Conservation (phyloP, 2,797 vertebrate species). For the Petrocephalus sullivani region DNA sequence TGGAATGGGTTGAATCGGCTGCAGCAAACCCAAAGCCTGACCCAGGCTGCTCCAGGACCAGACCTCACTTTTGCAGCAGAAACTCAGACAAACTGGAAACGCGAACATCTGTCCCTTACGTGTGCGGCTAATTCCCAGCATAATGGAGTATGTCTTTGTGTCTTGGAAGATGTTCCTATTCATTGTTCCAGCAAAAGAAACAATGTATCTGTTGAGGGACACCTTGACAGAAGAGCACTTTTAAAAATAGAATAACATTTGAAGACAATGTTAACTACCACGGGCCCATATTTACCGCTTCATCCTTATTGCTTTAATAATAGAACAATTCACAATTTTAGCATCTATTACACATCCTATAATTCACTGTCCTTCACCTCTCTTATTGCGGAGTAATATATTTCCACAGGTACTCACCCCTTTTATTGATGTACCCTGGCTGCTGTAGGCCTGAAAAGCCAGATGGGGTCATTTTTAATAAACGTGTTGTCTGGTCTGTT, state of each 20-base stretch:
- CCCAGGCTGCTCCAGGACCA: neutral
- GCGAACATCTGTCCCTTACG: neutral
- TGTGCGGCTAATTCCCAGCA: neutral
- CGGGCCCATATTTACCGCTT: neutral
- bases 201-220: neutral
- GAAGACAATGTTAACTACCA: neutral
- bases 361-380: neutral
- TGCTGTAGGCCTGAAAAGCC: neutral
- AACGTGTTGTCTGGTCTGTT: neutral
- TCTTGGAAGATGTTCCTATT: neutral
- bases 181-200: neutral
- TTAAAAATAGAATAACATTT: neutral
- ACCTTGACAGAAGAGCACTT: neutral
- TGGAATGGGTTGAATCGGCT: neutral
- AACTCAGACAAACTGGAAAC: neutral
- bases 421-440: constrained; percentile 7
- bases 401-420: neutral
- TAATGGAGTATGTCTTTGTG: neutral
- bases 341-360: neutral
- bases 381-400: neutral
- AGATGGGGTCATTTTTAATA: constrained; percentile 10
- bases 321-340: neutral
- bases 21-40: constrained; percentile 10
- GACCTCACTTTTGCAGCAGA: neutral
- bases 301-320: neutral